Evolutionary conservation across 2,888 invertebrate species (phyloP).

Genomic region (Lycocerus yunnanus): DNA sequence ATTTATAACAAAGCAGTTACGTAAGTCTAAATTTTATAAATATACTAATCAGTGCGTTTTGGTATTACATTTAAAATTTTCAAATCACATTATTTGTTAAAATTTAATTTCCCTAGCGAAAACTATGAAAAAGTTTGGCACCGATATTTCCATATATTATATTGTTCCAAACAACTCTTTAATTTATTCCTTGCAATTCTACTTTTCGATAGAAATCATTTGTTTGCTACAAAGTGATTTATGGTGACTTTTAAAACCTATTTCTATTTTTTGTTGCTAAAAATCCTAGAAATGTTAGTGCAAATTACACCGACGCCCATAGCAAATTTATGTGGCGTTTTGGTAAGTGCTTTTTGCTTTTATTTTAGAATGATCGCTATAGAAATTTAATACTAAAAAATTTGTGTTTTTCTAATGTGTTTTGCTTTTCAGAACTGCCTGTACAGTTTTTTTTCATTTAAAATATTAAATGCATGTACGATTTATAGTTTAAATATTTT

Average conservation of each 20-base stretch:
- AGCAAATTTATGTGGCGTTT: conserved; percentile 1
- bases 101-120: background rate
- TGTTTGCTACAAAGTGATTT: background rate
- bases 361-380: background rate
- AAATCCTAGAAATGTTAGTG: conserved; percentile 3
- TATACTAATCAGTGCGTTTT: background rate
- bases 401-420: background rate
- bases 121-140: background rate
- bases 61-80: background rate
- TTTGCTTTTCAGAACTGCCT: background rate
- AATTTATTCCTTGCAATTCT: background rate
- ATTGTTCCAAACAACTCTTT: background rate
- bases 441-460: no score
- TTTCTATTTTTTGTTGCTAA: background rate
- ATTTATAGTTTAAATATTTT: no score
- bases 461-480: no score
- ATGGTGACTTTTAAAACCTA: background rate
- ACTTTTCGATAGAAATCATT: background rate
- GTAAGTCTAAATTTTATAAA: background rate
- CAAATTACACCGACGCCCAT: conserved; percentile 1
- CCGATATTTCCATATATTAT: background rate
- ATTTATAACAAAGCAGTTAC: background rate
- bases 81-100: background rate
- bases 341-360: conserved; percentile 1
- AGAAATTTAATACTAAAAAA: background rate